Base-by-base conservation (phyloP, 2,888 invertebrate genomes). In the Himalopsyche japonica region DNA sequence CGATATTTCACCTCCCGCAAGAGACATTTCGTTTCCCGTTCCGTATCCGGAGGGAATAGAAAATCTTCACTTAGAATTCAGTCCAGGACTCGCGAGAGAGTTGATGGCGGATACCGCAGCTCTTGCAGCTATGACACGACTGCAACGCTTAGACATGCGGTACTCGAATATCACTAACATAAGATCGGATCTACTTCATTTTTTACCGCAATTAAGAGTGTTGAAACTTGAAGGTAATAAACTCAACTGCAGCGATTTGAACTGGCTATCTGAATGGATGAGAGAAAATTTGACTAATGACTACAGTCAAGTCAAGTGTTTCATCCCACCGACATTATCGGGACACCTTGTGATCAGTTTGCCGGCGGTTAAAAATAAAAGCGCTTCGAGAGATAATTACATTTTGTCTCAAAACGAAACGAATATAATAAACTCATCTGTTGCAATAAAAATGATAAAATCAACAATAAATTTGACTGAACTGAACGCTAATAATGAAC, bases 31-130 rank as follows among this genome's bases (percentile, higher is more conserved):
- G 87, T 95, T 94, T 90, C 95, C 95, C 43, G 92, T 95, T 88
- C 94, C 95, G 18, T 93, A 95, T 24, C 94, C 95, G 27, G 95
- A 95, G 89, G 93, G 94, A 88, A 92, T 97, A 84, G 94, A 95
- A 88, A 93, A 93, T 88, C 92, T 97, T 87, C 96, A 97, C 90
- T 92, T 97, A 80, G 95, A 96, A 86, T 92, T 94, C 85, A 97
- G 97, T 89, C 94, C 95, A 0, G 93, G 93, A 85, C 92, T 97
- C 87, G 95, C 95, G 64, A 91, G 93, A 83, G 95, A 95, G 89
- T 91, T 95, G 84, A 91, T 97, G 87, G 94, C 94, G 77, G 95
- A 96, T 89, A 94, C 95, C 43, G 95, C 95, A 1, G 94, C 95
- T 8, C 90, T 96, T 86, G 94, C 95, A 32, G 95, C 95, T 1